A percentile compares a stretch with the other conserved stretches of the same genome.
phyloP scores from a whole-genome alignment of 2,113 vertebrate species.

The Otocyon megalotis region DNA sequence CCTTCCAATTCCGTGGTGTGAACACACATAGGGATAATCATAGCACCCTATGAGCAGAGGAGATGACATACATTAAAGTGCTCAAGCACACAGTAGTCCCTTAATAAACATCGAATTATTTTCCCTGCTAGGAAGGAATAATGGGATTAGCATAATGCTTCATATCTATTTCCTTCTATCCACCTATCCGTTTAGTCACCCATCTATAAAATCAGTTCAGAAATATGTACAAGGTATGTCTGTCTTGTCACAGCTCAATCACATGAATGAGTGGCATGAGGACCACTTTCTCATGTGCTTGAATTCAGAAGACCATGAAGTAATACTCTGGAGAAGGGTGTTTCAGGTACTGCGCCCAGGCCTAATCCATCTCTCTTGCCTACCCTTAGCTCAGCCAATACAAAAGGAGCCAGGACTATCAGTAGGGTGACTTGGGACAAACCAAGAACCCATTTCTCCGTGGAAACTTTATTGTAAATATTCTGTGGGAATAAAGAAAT shows the following conservation, averaged over 20 bases:
- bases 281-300: not conserved
- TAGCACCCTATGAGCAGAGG: not conserved
- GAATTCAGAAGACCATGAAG: not conserved
- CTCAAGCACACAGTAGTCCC: not conserved
- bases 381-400: not conserved
- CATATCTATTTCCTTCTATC: not conserved
- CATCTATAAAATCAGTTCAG: not conserved
- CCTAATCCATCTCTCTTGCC: not conserved
- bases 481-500: not conserved
- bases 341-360: not conserved
- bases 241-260: not conserved
- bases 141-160: not conserved
- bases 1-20: not conserved
- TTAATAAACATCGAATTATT: not conserved
- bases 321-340: rapidly evolving
- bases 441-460: not conserved
- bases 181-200: not conserved
- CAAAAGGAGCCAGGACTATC: not conserved
- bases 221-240: not conserved
- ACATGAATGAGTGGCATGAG: not conserved
- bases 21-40: not conserved
- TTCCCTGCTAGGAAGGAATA: not conserved
- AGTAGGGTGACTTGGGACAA: not conserved
- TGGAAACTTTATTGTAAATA: not conserved
- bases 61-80: not conserved